phyloP scores from a whole-genome alignment of 2,797 vertebrate genomes.

The Distichodus sexfasciatus region DNA sequence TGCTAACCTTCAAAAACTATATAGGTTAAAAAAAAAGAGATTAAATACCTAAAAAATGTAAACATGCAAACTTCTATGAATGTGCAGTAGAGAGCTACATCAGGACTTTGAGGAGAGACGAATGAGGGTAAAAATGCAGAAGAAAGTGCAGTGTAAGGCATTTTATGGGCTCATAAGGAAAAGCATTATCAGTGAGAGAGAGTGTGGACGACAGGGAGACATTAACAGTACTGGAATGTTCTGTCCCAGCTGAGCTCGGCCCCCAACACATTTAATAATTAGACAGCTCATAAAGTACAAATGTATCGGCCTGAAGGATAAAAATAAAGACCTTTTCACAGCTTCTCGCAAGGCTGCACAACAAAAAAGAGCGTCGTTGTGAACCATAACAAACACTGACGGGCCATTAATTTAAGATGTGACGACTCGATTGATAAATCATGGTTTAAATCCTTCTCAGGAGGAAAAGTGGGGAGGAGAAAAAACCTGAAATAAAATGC shows the following conservation, averaged over 20 bases:
- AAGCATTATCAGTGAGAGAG: conserved; percentile 72
- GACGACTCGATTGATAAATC: conserved; percentile 69
- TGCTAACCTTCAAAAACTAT: no score
- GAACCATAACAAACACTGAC: conserved; percentile 70
- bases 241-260: conserved; percentile 63
- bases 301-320: conserved; percentile 46
- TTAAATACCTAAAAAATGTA: no score
- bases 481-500: conserved; percentile 1
- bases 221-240: conserved; percentile 73
- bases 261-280: conserved; percentile 75
- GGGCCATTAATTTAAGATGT: conserved; percentile 68
- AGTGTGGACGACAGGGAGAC: conserved; percentile 66
- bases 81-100: neutral
- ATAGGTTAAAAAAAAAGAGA: no score
- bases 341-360: conserved; percentile 54
- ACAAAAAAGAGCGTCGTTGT: conserved; percentile 64
- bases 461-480: conserved; percentile 49
- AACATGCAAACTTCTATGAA: neutral
- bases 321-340: conserved; percentile 52
- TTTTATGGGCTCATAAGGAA: conserved; percentile 73
- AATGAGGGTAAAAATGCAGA: conserved; percentile 21
- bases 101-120: conserved; percentile 21
- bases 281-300: conserved; percentile 74
- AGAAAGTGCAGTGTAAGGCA: conserved; percentile 49
- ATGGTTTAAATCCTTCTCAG: conserved; percentile 66